Conservation (phyloP, 1,140 invertebrate genomes). For the Drosophila virilis region DNA sequence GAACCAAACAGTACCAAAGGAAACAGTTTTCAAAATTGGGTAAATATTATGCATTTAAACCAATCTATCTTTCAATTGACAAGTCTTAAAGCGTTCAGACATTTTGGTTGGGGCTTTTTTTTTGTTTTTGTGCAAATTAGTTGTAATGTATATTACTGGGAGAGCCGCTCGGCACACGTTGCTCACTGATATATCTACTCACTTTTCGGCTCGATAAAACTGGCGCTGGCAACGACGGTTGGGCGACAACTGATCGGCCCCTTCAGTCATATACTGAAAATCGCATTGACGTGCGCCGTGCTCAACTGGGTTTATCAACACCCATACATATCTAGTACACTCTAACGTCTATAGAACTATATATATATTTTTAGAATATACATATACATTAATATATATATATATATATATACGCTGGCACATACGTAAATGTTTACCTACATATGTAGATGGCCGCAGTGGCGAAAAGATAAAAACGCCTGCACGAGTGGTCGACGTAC, state of each 20-base stretch:
- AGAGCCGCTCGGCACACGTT: neutral
- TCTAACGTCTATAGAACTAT: neutral
- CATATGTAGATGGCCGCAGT: constrained; percentile 19
- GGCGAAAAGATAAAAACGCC: constrained; percentile 35
- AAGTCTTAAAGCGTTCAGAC: neutral
- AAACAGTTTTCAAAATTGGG: neutral
- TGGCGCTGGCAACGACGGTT: constrained; percentile 62
- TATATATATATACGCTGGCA: neutral
- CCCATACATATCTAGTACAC: constrained; percentile 10
- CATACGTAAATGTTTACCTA: constrained; percentile 4
- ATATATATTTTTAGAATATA: neutral
- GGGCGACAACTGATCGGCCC: constrained; percentile 61
- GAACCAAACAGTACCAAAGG: constrained; percentile 33
- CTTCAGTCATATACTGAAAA: constrained; percentile 27
- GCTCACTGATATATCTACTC: constrained; percentile 39
- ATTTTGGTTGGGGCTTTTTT: neutral
- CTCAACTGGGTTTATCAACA: constrained; percentile 50
- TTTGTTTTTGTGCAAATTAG: neutral
- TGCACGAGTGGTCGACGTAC: constrained; percentile 36
- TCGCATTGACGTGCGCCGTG: constrained; percentile 47
- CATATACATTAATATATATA: constrained; percentile 8
- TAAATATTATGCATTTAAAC: neutral
- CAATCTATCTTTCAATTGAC: neutral
- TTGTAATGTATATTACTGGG: constrained; percentile 3
- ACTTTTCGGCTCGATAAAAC: constrained; percentile 52